A percentile compares a stretch with the other conserved stretches of the same genome.
Evolutionary conservation across 2,888 invertebrate genomes (phyloP).

Genomic region (Carcina quercana): DNA sequence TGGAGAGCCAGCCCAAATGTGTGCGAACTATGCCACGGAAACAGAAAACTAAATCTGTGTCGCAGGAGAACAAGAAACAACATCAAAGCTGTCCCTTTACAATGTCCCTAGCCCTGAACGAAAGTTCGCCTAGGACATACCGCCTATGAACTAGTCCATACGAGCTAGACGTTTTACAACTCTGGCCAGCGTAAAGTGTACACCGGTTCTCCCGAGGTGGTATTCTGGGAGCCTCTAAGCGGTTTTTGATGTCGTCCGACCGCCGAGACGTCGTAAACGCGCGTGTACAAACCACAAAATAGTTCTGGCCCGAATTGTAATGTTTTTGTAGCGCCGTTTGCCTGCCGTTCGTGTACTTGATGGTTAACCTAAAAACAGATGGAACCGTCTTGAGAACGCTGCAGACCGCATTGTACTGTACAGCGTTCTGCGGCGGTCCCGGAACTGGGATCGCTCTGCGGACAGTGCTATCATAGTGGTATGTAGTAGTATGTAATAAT

Average conservation of each 20-base stretch:
- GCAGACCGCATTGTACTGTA: not conserved
- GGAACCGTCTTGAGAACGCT: too few species aligned
- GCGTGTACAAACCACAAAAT: conserved; percentile 24
- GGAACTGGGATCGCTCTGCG: too few species aligned
- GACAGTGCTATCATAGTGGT: too few species aligned
- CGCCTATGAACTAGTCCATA: conserved; percentile 26
- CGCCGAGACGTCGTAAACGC: conserved; percentile 44
- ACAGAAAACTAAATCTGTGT: too few species aligned
- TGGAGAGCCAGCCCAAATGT: too few species aligned
- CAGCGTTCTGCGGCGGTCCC: too few species aligned
- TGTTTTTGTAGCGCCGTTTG: conserved; percentile 32
- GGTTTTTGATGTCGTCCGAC: conserved; percentile 51
- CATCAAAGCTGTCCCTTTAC: too few species aligned
- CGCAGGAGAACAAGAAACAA: too few species aligned
- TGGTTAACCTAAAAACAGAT: conserved; percentile 32
- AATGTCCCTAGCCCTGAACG: too few species aligned
- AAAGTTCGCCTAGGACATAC: too few species aligned
- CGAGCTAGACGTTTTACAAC: conserved; percentile 37
- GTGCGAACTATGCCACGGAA: too few species aligned
- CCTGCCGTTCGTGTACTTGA: conserved; percentile 25
- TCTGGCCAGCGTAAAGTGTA: conserved; percentile 33
- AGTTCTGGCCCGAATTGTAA: conserved; percentile 12
- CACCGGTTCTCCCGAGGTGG: conserved; percentile 30
- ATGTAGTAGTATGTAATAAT: too few species aligned
- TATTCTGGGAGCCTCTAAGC: conserved; percentile 45